Percentiles rank a stretch among this genome's conserved stretches.
phyloP scores from a whole-genome alignment of 2,797 vertebrate species.

The Halcyon smyrnensis region DNA sequence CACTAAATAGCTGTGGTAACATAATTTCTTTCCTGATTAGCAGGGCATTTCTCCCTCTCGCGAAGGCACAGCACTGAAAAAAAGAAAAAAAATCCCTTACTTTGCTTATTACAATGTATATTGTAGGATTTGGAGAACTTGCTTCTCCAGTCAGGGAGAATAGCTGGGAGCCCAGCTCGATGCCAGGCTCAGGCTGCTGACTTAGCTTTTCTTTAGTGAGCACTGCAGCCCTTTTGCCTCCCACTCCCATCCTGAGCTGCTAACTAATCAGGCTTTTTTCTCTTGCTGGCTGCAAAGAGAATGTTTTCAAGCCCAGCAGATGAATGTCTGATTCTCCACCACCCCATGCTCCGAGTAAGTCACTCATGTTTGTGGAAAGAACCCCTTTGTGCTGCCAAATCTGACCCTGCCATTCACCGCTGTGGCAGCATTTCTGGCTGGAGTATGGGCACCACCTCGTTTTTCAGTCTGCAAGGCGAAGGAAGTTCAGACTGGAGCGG shows the following conservation, averaged over 20 bases:
- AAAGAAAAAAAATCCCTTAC: neutral
- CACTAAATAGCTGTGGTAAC: constrained; percentile 1
- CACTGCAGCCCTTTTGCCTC: constrained; percentile 3
- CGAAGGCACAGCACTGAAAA: neutral
- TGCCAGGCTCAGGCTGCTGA: constrained; percentile 39
- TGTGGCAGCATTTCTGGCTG: neutral
- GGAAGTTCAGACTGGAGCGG: neutral
- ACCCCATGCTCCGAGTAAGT: accelerated
- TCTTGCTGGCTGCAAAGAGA: neutral
- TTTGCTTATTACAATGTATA: neutral
- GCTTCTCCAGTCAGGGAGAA: neutral
- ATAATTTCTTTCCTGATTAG: constrained; percentile 10
- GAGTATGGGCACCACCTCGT: neutral
- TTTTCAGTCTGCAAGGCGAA: neutral
- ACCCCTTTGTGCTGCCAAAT: neutral
- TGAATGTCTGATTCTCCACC: neutral
- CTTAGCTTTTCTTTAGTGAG: neutral
- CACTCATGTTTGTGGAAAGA: neutral
- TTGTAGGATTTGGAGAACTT: neutral
- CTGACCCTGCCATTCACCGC: neutral
- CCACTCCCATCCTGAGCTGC: neutral
- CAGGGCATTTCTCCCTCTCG: neutral
- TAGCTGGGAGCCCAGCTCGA: neutral
- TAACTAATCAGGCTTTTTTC: neutral
- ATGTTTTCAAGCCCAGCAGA: neutral